Conservation (phyloP, 2,113 vertebrate species). For the Eulemur rufifrons region DNA sequence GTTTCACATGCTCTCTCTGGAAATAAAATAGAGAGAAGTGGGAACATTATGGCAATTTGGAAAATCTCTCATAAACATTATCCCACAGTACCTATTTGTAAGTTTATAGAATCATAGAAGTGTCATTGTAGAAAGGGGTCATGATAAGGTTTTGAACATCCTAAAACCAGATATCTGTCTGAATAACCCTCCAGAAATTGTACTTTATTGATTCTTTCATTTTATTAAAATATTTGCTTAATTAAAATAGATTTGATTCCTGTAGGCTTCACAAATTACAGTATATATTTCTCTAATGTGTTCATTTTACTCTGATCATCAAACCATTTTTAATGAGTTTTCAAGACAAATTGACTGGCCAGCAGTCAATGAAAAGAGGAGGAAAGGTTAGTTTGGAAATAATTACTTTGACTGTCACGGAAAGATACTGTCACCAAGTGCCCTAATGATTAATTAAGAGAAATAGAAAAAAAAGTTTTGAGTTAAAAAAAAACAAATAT, state of each 20-base stretch:
- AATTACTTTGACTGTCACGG: not conserved
- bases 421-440: not conserved
- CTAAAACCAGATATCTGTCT: not conserved
- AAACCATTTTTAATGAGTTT: not conserved
- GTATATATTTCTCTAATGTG: not conserved
- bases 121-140: not conserved
- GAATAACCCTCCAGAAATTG: not conserved
- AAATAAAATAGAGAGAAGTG: not conserved
- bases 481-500: not conserved
- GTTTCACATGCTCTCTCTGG: not conserved
- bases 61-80: not conserved
- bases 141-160: not conserved
- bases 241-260: not conserved
- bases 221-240: slow-evolving; percentile 4
- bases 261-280: not conserved
- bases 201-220: not conserved
- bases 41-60: not conserved
- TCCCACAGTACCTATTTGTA: not conserved
- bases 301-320: not conserved
- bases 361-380: not conserved
- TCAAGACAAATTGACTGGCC: not conserved
- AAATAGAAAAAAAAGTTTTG: not conserved
- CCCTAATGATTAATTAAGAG: not conserved
- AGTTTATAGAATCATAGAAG: not conserved
- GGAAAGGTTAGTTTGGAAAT: not conserved